phyloP scores from a whole-genome alignment of 2,113 vertebrate genomes.

The Mesembrinibis cayennensis region DNA sequence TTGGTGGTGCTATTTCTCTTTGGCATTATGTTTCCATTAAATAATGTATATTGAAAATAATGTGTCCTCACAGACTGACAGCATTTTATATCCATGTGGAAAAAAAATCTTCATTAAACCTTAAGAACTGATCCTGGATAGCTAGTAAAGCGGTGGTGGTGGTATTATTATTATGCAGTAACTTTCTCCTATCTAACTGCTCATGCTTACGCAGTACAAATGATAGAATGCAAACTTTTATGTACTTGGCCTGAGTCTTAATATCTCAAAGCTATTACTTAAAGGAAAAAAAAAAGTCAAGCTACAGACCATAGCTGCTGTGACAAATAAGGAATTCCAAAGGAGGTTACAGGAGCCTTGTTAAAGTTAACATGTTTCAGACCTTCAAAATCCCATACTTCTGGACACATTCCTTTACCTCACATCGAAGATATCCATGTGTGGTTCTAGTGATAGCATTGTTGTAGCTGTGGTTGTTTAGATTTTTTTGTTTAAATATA shows the following conservation, averaged over 20 bases:
- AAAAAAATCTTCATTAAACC: background rate
- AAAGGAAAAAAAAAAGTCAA: background rate
- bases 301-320: background rate
- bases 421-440: background rate
- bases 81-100: background rate
- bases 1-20: background rate
- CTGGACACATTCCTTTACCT: background rate
- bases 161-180: background rate
- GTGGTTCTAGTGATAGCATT: background rate
- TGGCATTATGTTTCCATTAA: background rate
- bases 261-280: background rate
- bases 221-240: background rate
- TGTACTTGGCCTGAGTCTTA: background rate
- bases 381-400: background rate
- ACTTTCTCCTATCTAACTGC: background rate
- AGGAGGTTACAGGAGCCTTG: background rate
- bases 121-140: background rate
- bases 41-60: background rate
- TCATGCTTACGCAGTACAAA: background rate
- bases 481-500: background rate
- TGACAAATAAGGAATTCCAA: background rate
- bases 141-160: background rate
- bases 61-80: rapidly evolving
- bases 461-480: background rate
- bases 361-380: background rate